Evolutionary conservation across 1,140 invertebrate genomes (phyloP).

Genomic region (Triops cancriformis): DNA sequence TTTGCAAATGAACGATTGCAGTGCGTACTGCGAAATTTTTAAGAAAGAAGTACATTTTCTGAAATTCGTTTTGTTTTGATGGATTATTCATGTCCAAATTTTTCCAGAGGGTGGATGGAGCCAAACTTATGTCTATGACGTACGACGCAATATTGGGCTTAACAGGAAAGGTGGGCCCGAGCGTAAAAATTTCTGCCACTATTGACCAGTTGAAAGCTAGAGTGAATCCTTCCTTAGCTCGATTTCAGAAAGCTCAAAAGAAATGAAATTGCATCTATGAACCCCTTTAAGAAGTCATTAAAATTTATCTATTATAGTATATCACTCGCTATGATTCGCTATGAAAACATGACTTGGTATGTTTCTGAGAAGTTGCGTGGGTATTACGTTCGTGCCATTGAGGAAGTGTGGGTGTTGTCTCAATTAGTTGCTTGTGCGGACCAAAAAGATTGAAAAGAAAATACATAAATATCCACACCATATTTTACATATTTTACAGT

Average conservation of each 20-base stretch:
- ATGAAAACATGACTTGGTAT: too few relatives aligned
- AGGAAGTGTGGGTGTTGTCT: too few relatives aligned
- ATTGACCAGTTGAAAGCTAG: neutral
- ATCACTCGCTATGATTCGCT: too few relatives aligned
- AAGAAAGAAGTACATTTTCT: constrained; percentile 50
- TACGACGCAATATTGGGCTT: neutral
- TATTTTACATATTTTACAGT: too few relatives aligned
- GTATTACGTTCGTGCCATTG: too few relatives aligned
- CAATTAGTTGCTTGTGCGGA: too few relatives aligned
- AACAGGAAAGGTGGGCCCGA: neutral
- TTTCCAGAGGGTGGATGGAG: neutral
- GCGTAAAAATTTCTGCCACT: neutral
- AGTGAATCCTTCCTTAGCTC: neutral
- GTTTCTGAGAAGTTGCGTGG: too few relatives aligned
- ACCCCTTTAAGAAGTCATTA: neutral
- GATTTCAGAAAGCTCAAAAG: constrained; percentile 1
- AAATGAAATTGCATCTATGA: neutral
- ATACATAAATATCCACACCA: neutral
- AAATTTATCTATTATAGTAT: too few relatives aligned
- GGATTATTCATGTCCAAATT: neutral
- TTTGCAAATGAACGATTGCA: constrained; percentile 79
- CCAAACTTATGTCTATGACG: neutral
- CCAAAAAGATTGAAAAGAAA: neutral
- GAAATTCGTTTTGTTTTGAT: neutral
- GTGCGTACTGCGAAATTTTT: constrained; percentile 77